phyloP scores from a whole-genome alignment of 2,888 invertebrate genomes.

The Euzetes globulus region DNA sequence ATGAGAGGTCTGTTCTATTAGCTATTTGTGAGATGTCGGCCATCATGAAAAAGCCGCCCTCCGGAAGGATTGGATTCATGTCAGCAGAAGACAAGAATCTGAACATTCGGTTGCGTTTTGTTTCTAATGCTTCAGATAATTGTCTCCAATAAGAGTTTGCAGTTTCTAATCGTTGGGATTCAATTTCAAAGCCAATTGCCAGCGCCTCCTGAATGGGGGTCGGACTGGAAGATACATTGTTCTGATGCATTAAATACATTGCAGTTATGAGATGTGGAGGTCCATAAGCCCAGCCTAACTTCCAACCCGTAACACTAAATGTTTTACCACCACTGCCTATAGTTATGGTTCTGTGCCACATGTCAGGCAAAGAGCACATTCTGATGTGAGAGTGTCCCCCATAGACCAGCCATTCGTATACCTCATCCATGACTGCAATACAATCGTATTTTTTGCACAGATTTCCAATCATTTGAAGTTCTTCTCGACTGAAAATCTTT shows the following conservation, averaged over 20 bases:
- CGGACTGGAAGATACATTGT: slow-evolving; percentile 43
- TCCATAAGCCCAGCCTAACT: background rate
- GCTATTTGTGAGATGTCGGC: slow-evolving; percentile 79
- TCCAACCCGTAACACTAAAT: slow-evolving; percentile 87
- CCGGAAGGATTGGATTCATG: slow-evolving; percentile 83
- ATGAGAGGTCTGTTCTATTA: slow-evolving; percentile 47
- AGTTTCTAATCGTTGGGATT: slow-evolving; percentile 60
- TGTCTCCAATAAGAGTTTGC: slow-evolving; percentile 75
- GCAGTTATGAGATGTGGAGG: background rate
- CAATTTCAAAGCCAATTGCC: slow-evolving; percentile 77
- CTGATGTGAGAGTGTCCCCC: background rate
- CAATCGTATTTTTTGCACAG: slow-evolving; percentile 87
- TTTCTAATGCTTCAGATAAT: slow-evolving; percentile 63
- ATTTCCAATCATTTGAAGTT: slow-evolving; percentile 61
- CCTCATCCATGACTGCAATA: slow-evolving; percentile 89
- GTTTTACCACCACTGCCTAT: slow-evolving; percentile 96
- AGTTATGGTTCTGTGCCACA: slow-evolving; percentile 96
- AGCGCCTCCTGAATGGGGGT: slow-evolving; percentile 88
- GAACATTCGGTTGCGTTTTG: slow-evolving; percentile 68
- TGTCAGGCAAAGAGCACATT: slow-evolving; percentile 74
- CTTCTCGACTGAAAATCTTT: slow-evolving; percentile 47
- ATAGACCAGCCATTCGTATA: slow-evolving; percentile 95
- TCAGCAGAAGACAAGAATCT: slow-evolving; percentile 67
- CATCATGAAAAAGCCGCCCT: slow-evolving; percentile 94
- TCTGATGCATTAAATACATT: background rate